These are phyloP conservation scores for Halichoeres trimaculatus DNA, from an alignment of 2,113 vertebrate species.

Conservation along the genomic window DNA sequence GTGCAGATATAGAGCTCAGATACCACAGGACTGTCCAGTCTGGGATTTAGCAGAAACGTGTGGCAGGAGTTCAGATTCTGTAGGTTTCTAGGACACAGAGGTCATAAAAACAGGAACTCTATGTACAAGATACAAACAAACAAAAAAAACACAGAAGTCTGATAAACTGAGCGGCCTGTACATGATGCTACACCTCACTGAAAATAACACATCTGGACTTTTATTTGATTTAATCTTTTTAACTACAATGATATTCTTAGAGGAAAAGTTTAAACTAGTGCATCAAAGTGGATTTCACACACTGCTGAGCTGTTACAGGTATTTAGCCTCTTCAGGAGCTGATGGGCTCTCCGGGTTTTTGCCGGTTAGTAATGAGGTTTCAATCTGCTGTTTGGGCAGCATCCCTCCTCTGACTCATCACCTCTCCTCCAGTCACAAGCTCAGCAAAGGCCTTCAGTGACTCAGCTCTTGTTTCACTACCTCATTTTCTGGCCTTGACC, in stretches of 20 bases:
- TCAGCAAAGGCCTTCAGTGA: conserved; percentile 3
- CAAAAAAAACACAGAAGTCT: too few species aligned
- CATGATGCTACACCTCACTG: too few species aligned
- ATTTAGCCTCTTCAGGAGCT: too few species aligned
- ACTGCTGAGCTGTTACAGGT: too few species aligned
- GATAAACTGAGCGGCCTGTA: too few species aligned
- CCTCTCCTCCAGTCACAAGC: conserved; percentile 27
- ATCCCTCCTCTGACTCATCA: conserved; percentile 18
- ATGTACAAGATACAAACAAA: too few species aligned
- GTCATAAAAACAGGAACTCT: background rate
- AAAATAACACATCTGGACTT: too few species aligned
- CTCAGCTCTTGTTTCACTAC: conserved; percentile 30
- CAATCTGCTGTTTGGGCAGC: background rate
- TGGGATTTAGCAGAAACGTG: conserved; percentile 15
- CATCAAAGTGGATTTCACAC: too few species aligned
- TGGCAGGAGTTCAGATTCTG: conserved; percentile 29
- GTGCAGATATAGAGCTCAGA: conserved; percentile 12
- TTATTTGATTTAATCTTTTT: too few species aligned
- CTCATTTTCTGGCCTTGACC: conserved; percentile 10
- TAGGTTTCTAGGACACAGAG: background rate
- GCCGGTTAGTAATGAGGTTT: conserved; percentile 12
- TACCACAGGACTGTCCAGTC: background rate
- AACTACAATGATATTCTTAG: too few species aligned
- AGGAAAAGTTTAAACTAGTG: too few species aligned
- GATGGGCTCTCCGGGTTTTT: background rate